Evolutionary conservation across 2,888 invertebrate genomes (phyloP).

Genomic region (Nemoura dubitans): DNA sequence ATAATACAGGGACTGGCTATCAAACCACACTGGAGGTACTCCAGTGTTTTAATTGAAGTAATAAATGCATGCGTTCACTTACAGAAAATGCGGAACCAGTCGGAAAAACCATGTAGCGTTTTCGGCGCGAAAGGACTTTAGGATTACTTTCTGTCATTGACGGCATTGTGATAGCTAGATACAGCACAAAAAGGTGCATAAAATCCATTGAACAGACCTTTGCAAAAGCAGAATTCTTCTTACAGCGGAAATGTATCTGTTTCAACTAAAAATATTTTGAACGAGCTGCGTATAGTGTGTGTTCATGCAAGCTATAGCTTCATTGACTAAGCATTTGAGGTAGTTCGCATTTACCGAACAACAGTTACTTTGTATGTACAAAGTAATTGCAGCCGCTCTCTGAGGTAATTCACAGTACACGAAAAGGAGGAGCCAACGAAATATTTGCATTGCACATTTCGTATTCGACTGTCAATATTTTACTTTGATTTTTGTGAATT

Average conservation of each 20-base stretch:
- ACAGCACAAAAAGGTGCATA: not conserved
- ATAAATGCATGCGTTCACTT: not conserved
- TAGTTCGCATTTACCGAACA: not conserved
- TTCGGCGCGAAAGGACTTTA: constrained; percentile 9
- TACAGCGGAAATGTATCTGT: no score
- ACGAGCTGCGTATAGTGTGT: not conserved
- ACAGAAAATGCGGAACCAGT: constrained; percentile 19
- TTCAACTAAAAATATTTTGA: not conserved
- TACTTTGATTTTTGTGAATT: not conserved
- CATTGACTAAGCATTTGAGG: not conserved
- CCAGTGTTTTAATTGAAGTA: no score
- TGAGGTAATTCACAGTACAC: not conserved
- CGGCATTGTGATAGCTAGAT: not conserved
- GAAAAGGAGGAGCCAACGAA: not conserved
- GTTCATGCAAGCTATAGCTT: not conserved
- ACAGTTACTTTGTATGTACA: not conserved
- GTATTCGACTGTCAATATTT: not conserved
- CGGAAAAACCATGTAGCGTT: constrained; percentile 34
- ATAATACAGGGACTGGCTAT: no score
- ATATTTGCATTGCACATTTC: not conserved
- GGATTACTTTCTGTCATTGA: not conserved
- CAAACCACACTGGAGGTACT: no score
- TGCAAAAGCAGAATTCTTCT: no score
- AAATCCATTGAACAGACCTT: no score
- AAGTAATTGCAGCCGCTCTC: not conserved